Base-by-base conservation (phyloP, 2,113 vertebrate genomes). In the Muntiacus reevesi region DNA sequence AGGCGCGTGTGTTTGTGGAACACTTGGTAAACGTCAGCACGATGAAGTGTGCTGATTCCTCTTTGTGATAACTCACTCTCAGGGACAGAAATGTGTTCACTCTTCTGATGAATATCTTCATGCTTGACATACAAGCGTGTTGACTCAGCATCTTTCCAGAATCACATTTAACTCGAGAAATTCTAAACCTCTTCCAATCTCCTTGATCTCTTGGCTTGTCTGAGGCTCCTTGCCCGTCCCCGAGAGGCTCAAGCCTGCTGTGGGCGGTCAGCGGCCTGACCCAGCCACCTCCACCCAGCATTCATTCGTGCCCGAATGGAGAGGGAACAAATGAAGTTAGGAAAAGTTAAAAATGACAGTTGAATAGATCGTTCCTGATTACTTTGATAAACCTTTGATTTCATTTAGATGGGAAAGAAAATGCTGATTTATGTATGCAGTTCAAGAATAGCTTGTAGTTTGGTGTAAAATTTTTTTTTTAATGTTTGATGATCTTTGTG, bases 401-500 rank as follows among this genome's bases (percentile, higher is more conserved):
- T 93, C 43, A 47, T 64, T 74, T 64, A 59, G 40, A 55, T 3
- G 21, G 30, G 40, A 78, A 47, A 62, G 52, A 54, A 28, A 71
- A 28, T 25, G 52, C 52, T 67, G 60, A 67, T 23, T 27, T 30
- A 28, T 74, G 57, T 36, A 1, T 57, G 21, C 23, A 50, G 60
- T 62, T 82, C 55, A 45, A 71, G n/a, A 13, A 0, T 1, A n/a
- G 52, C 78, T 82, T 21, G 12, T 30, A n/a, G 60, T 33, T 78
- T 40, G 67, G 9, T 13, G 3, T 47, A 11, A 3, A 28, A 17
- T 28, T 82, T 83, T 67, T 54, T 57, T 33, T 55, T 71, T 84
- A 95, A 47, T 19, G 45, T 57, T 87, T 33, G 47, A 13, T 55
- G 67, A 47, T 52, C 71, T 92, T 54, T 94, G 40, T 96, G 62